Conservation (phyloP, 2,797 vertebrate species). For the Phoeniculus purpureus region DNA sequence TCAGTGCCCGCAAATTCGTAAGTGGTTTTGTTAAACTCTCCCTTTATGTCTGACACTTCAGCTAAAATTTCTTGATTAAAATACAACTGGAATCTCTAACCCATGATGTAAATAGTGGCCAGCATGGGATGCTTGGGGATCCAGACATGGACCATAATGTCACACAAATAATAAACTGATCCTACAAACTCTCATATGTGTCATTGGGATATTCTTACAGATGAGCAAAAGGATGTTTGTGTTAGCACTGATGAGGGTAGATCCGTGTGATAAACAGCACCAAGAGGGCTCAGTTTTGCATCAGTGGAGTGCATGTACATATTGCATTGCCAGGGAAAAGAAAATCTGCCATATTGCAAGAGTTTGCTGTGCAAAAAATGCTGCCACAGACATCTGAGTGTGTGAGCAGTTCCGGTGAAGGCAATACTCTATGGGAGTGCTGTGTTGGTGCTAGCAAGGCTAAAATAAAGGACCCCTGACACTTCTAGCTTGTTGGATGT, state of each 20-base stretch:
- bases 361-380: neutral
- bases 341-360: neutral
- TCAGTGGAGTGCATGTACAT: conserved; percentile 40
- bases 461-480: neutral
- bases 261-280: conserved; percentile 40
- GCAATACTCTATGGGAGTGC: neutral
- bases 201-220: conserved; percentile 32
- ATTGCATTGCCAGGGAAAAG: conserved; percentile 14
- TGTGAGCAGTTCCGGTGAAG: neutral
- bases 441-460: neutral
- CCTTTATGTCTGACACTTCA: too few species aligned
- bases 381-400: neutral
- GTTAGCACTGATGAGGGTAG: conserved; percentile 48
- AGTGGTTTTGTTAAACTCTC: too few species aligned
- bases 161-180: conserved; percentile 27
- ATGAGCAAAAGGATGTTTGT: conserved; percentile 37
- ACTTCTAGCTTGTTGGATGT: neutral
- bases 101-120: too few species aligned
- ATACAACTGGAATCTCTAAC: too few species aligned
- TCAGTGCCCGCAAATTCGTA: too few species aligned
- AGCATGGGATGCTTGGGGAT: too few species aligned
- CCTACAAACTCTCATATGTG: conserved; percentile 30
- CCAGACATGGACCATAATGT: neutral
- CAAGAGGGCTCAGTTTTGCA: conserved; percentile 54
- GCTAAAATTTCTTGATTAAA: too few species aligned